Conservation (phyloP, 1,140 invertebrate genomes). For the Globodera ellingtonae region DNA sequence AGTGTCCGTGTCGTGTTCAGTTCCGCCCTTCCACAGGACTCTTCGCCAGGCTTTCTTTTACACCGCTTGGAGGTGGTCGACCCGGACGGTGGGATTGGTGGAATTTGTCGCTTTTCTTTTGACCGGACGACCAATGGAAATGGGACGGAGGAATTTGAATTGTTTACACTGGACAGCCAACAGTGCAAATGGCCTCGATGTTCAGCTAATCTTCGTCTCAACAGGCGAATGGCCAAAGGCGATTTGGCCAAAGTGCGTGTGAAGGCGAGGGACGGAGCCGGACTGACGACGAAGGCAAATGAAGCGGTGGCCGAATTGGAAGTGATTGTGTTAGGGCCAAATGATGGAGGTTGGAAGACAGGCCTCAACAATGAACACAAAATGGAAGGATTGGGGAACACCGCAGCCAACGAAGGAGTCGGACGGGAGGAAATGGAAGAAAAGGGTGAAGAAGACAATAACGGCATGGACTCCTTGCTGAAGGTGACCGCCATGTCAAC, state of each 20-base stretch:
- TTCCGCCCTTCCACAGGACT: not conserved
- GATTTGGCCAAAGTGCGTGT: conserved; percentile 9
- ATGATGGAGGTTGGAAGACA: not conserved
- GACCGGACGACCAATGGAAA: not conserved
- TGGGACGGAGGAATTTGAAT: not conserved
- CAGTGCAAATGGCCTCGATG: conserved; percentile 22
- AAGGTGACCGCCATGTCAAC: too few species aligned
- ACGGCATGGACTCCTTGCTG: not conserved
- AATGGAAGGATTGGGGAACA: too few species aligned
- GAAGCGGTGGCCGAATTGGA: conserved; percentile 10
- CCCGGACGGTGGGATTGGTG: conserved; percentile 26
- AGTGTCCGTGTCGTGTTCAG: not conserved
- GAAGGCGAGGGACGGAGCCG: conserved; percentile 18
- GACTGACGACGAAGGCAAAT: conserved; percentile 20
- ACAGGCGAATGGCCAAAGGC: not conserved
- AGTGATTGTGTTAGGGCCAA: not conserved
- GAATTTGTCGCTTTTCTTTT: conserved; percentile 16
- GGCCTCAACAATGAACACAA: too few species aligned
- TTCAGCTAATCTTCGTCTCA: conserved; percentile 13
- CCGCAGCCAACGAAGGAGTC: too few species aligned
- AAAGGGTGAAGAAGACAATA: not conserved
- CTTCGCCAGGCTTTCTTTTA: conserved; percentile 6
- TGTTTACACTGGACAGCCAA: conserved; percentile 18
- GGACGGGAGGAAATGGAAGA: too few species aligned
- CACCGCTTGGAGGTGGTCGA: conserved; percentile 12